phyloP scores from a whole-genome alignment of 2,888 invertebrate genomes.

The Dugesia japonica region DNA sequence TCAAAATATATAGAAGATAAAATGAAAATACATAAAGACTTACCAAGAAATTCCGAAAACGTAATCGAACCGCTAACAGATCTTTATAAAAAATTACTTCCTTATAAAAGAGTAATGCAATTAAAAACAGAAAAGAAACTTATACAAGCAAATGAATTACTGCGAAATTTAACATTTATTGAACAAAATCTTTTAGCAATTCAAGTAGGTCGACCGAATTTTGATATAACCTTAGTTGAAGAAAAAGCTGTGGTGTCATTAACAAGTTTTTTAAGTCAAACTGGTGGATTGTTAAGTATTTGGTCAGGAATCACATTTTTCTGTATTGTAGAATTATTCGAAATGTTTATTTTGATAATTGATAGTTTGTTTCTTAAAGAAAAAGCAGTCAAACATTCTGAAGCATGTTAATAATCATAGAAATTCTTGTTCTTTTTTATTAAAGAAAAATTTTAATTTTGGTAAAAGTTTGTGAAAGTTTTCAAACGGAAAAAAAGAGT shows the following conservation, averaged over 20 bases:
- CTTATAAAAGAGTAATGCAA: neutral
- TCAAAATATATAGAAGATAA: neutral
- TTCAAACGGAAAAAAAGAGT: no score
- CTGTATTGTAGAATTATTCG: slow-evolving; percentile 34
- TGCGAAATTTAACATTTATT: slow-evolving; percentile 12
- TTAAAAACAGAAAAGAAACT: neutral
- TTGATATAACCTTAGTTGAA: slow-evolving; percentile 32
- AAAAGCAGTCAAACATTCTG: neutral
- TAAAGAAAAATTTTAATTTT: neutral
- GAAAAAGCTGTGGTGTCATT: slow-evolving; percentile 34
- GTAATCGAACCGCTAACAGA: neutral
- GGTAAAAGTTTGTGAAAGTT: no score
- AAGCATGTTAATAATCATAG: neutral
- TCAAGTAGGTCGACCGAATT: slow-evolving; percentile 31
- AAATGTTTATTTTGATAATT: slow-evolving; percentile 17
- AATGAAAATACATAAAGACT: neutral
- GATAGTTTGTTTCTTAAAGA: neutral
- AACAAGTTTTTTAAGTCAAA: slow-evolving; percentile 33
- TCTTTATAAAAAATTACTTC: neutral
- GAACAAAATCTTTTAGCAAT: slow-evolving; percentile 32
- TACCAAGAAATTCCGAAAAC: neutral
- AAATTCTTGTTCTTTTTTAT: no score
- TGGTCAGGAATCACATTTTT: slow-evolving; percentile 33
- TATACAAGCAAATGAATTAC: neutral
- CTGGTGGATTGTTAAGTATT: slow-evolving; percentile 34